Conservation (phyloP, 1,140 invertebrate genomes). For the Parapsyche elsis region DNA sequence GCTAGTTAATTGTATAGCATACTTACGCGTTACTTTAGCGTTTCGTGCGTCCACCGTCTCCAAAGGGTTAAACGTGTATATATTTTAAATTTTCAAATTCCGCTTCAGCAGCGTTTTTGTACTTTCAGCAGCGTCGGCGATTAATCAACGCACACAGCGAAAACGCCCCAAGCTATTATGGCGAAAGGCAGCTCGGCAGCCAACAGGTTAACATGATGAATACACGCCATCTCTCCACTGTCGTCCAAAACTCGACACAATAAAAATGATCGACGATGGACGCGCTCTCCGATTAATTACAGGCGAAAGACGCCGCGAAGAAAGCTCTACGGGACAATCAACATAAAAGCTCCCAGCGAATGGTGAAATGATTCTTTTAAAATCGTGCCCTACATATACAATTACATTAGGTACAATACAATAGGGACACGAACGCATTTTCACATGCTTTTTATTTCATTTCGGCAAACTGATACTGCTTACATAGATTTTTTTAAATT, state of each 20-base stretch:
- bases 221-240: conserved; percentile 50
- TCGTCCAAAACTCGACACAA: conserved; percentile 51
- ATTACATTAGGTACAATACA: neutral
- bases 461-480: too few species aligned
- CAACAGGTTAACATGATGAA: conserved; percentile 54
- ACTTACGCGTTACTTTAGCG: too few species aligned
- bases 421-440: too few species aligned
- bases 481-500: neutral
- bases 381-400: too few species aligned
- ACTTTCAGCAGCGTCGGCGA: neutral
- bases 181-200: conserved; percentile 46
- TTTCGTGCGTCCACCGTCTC: too few species aligned
- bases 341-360: neutral
- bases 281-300: conserved; percentile 51
- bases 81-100: conserved; percentile 7
- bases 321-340: neutral
- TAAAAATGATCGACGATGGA: conserved; percentile 54
- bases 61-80: too few species aligned
- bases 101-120: neutral
- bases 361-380: neutral
- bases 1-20: too few species aligned
- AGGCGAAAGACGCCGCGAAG: neutral
- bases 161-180: conserved; percentile 44
- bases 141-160: conserved; percentile 19
- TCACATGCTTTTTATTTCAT: too few species aligned